Evolutionary conservation across 2,113 vertebrate species (phyloP).

Genomic region (Charina bottae): DNA sequence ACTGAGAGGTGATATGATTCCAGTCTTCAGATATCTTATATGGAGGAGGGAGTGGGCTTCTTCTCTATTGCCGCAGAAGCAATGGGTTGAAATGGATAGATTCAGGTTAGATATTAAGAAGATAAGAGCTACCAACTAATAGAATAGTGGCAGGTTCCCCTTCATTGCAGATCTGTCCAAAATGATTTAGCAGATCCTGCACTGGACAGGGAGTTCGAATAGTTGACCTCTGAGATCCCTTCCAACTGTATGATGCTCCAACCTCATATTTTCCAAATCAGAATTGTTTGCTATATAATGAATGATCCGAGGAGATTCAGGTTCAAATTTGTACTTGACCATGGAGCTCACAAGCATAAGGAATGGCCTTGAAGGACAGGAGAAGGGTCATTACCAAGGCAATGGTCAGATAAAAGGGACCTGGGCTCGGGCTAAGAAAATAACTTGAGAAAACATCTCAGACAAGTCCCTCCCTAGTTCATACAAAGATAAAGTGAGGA

Average conservation of each 20-base stretch:
- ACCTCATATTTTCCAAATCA: background rate
- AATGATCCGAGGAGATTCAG: no score
- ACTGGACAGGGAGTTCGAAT: background rate
- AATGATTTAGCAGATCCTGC: background rate
- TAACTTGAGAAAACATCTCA: no score
- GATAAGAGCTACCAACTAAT: background rate
- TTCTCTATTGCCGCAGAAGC: background rate
- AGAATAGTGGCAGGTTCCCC: background rate
- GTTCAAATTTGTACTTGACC: no score
- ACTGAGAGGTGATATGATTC: background rate
- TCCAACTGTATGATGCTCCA: background rate
- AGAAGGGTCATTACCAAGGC: no score
- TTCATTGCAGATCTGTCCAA: background rate
- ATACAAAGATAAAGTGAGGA: no score
- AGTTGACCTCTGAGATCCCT: background rate
- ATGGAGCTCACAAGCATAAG: no score
- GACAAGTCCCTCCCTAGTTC: no score
- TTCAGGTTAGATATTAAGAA: background rate
- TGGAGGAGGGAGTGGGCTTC: background rate
- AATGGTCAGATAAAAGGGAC: no score
- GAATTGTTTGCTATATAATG: background rate
- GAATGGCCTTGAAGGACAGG: no score
- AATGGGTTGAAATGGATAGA: background rate
- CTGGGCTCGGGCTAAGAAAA: no score
- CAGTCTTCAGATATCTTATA: background rate